Evolutionary conservation across 2,888 invertebrate species (phyloP), one percentile per base, ranked within the genome.

Genomic region (Galeruca laticollis): DNA sequence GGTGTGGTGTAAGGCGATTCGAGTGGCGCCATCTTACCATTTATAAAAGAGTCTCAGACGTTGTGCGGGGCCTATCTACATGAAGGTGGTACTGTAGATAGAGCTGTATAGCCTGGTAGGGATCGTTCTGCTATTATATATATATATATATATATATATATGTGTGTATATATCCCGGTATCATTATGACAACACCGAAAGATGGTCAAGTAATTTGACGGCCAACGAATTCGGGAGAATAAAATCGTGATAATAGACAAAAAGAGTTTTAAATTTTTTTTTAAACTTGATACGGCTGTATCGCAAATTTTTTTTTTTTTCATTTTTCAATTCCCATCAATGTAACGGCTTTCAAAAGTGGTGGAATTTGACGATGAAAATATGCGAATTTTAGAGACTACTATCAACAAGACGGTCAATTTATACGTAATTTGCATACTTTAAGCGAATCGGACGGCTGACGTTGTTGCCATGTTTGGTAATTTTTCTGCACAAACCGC

Each of bases 121-220:
- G n/a, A n/a, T n/a, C n/a, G n/a, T n/a, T n/a, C n/a, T n/a, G n/a
- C n/a, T n/a, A n/a, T n/a, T n/a, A n/a, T n/a, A n/a, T n/a, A n/a
- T n/a, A n/a, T n/a, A n/a, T n/a, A 33, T 33, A 33, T 33, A 33
- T 33, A 33, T 33, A 33, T 33, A 33, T 37, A 40, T n/a, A n/a
- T 40, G n/a, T 40, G n/a, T 40, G 0, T 40, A 40, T 40, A 40
- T 4, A 40, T 40, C 40, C 13, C 40, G n/a, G 40, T 40, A 40
- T 40, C 40, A 40, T 40, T 40, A n/a, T 40, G 40, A 40, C 40
- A n/a, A n/a, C n/a, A 40, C 40, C 40, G 40, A 40, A 5, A 40
- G 11, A 40, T n/a, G n/a, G 40, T 40, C 13, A 40, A 40, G 40
- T 40, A 40, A 40, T 40, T 40, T 40, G 40, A 11, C 40, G 40